phyloP scores from a whole-genome alignment of 2,888 invertebrate genomes.

The Pegoplata infirma region DNA sequence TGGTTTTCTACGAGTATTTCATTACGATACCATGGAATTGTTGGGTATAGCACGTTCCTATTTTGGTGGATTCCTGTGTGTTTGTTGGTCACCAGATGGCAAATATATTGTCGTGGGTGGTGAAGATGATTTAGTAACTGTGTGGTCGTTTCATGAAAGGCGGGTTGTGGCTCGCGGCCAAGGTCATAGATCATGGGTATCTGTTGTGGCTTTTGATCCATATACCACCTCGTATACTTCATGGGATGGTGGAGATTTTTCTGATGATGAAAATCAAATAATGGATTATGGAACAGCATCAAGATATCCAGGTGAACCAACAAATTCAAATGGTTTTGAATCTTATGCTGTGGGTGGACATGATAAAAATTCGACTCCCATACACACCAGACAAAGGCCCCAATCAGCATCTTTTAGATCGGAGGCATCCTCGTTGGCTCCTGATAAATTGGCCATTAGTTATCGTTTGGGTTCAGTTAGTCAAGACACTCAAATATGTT shows the following conservation, averaged over 20 bases:
- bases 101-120: conserved; percentile 97
- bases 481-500: conserved; percentile 97
- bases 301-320: conserved; percentile 43
- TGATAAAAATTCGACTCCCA: conserved; percentile 74
- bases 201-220: conserved; percentile 96
- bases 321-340: conserved; percentile 73
- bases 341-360: conserved; percentile 60
- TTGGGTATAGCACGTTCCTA: conserved; percentile 96
- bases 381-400: conserved; percentile 72
- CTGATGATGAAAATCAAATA: conserved; percentile 80
- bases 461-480: conserved; percentile 96
- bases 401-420: conserved; percentile 76
- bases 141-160: conserved; percentile 95
- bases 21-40: conserved; percentile 98
- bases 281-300: conserved; percentile 71
- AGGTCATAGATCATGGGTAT: conserved; percentile 99
- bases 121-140: conserved; percentile 98
- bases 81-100: conserved; percentile 98
- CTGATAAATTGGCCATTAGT: conserved; percentile 81
- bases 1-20: conserved; percentile 96
- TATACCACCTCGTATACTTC: conserved; percentile 87
- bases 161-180: conserved; percentile 98
- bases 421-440: conserved; percentile 75
- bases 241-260: conserved; percentile 80
- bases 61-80: conserved; percentile 98